phyloP scores from a whole-genome alignment of 2,888 invertebrate genomes.

The Drosophila helvetica region DNA sequence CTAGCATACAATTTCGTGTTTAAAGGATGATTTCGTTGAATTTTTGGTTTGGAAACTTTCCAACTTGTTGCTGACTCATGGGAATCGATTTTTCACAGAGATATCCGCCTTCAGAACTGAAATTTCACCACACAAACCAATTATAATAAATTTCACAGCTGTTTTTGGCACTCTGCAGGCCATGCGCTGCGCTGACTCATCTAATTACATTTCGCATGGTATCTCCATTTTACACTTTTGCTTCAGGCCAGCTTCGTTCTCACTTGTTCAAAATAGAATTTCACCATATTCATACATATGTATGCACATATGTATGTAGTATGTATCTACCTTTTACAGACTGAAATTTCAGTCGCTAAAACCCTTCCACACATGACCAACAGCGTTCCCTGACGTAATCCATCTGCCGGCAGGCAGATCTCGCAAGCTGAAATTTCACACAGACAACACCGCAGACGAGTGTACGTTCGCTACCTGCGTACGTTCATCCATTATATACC shows the following conservation, averaged over 20 bases:
- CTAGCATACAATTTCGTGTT: not conserved
- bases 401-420: slow-evolving; percentile 3
- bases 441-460: slow-evolving; percentile 20
- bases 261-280: not conserved
- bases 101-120: slow-evolving; percentile 1
- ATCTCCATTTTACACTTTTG: not conserved
- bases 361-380: slow-evolving; percentile 6
- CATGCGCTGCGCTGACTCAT: not conserved
- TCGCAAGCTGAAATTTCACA: slow-evolving; percentile 37
- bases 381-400: slow-evolving; percentile 19
- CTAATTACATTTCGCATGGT: not conserved
- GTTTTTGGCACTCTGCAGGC: not conserved
- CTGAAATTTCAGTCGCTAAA: not conserved
- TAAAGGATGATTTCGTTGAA: not conserved
- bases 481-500: slow-evolving; percentile 5
- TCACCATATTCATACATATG: not conserved
- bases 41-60: not conserved
- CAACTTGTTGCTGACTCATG: slow-evolving; percentile 1
- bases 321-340: not conserved
- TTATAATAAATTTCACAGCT: not conserved
- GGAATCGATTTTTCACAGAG: not conserved
- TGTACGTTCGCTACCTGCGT: slow-evolving; percentile 21
- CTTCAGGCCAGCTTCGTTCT: too few relatives aligned
- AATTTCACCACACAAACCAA: not conserved
- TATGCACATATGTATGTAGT: too few relatives aligned